Evolutionary conservation across 2,888 invertebrate genomes (phyloP).

Genomic region (Altica lythri): DNA sequence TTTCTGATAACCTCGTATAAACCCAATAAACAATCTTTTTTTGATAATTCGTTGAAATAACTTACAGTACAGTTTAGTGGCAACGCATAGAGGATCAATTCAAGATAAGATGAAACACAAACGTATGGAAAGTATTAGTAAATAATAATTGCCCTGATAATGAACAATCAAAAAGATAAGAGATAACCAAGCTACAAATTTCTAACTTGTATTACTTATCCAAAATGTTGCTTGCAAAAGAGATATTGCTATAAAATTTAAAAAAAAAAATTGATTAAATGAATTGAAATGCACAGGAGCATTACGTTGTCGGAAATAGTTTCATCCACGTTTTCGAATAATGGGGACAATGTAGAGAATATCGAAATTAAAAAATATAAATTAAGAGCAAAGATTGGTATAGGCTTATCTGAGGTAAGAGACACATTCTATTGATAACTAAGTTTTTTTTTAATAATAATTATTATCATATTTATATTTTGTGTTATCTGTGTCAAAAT

Average conservation of each 20-base stretch:
- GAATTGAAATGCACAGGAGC: constrained; percentile 26
- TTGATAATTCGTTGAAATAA: too few species aligned
- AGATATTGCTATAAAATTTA: neutral
- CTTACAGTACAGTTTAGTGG: too few species aligned
- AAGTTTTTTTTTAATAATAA: neutral
- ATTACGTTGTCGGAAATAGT: constrained; percentile 26
- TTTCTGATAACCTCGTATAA: too few species aligned
- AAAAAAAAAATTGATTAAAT: neutral
- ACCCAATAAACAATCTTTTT: too few species aligned
- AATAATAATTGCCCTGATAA: constrained; percentile 11
- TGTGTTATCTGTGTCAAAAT: neutral
- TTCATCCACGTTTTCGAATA: constrained; percentile 32
- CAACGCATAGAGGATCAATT: too few species aligned
- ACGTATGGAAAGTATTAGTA: constrained; percentile 5
- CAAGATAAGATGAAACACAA: too few species aligned
- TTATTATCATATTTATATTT: neutral
- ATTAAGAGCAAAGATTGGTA: constrained; percentile 37
- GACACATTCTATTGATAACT: constrained; percentile 2
- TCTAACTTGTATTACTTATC: too few species aligned
- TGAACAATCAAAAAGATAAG: constrained; percentile 19
- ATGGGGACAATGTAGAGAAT: constrained; percentile 15
- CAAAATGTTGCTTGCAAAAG: neutral
- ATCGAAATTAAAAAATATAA: constrained; percentile 21
- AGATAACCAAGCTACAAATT: too few species aligned
- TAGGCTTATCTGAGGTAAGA: constrained; percentile 40